These are phyloP conservation scores for Chamaea fasciata DNA, from an alignment of 2,113 vertebrate species.

Conservation along the genomic window DNA sequence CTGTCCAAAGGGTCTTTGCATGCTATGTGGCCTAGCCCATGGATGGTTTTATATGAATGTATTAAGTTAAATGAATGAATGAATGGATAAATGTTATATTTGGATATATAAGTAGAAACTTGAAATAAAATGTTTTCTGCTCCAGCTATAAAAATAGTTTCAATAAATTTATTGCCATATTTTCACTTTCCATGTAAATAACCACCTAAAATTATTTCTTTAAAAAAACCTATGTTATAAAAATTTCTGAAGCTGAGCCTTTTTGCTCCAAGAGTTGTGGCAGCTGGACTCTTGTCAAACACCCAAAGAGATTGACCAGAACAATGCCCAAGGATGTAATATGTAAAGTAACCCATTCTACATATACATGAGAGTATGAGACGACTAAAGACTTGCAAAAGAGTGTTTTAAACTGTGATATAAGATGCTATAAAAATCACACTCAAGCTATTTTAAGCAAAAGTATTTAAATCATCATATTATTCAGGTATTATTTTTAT, in stretches of 20 bases:
- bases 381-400: not conserved
- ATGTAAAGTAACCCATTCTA: not conserved
- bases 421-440: not conserved
- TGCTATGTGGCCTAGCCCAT: not conserved
- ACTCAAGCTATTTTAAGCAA: not conserved
- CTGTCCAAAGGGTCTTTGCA: not conserved
- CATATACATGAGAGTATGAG: not conserved
- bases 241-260: not conserved
- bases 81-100: not conserved
- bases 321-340: not conserved
- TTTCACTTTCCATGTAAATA: not conserved
- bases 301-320: not conserved
- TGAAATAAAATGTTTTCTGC: not conserved
- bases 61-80: not conserved
- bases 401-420: not conserved
- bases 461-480: not conserved
- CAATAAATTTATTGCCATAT: not conserved
- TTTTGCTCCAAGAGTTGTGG: not conserved
- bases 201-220: not conserved
- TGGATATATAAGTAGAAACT: not conserved
- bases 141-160: not conserved
- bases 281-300: not conserved
- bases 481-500: not conserved
- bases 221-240: not conserved
- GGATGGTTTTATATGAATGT: not conserved